phyloP scores from a whole-genome alignment of 23 tunicate species.

The Trididemnum miniatum region DNA sequence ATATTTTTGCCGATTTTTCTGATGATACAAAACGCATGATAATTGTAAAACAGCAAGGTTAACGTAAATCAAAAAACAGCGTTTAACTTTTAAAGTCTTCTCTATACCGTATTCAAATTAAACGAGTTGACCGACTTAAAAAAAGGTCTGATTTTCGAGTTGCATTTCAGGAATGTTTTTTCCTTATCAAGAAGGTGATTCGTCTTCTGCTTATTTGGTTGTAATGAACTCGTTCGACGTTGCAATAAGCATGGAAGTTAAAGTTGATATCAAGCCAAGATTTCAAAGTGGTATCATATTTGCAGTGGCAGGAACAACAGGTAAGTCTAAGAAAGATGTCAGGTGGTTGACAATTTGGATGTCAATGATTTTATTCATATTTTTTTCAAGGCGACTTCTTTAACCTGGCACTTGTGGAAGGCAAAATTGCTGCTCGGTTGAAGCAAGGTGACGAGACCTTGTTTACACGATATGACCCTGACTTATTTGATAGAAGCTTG shows the following conservation, averaged over 20 bases:
- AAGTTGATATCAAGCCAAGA: conserved; percentile 72
- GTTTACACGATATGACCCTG: conserved; percentile 58
- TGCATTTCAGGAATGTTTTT: conserved; percentile 49
- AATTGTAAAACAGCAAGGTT: no score
- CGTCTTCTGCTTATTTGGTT: conserved; percentile 26
- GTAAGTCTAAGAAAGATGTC: no score
- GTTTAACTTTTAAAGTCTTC: no score
- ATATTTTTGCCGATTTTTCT: no score
- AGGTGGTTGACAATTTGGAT: no score
- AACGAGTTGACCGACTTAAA: no score
- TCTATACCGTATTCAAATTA: no score
- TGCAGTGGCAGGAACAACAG: conserved; percentile 70
- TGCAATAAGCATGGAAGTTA: conserved; percentile 58
- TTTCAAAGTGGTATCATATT: conserved; percentile 49
- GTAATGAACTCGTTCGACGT: conserved; percentile 46
- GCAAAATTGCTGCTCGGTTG: conserved; percentile 57
- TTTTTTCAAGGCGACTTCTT: conserved; percentile 89
- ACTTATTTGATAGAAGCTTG: conserved; percentile 17
- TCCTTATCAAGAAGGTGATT: conserved; percentile 28
- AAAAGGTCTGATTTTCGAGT: no score
- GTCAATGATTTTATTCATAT: no score
- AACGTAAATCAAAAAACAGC: no score
- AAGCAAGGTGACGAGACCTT: conserved; percentile 66
- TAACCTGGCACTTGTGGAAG: conserved; percentile 64
- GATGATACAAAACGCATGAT: no score